Base-by-base conservation (phyloP, 2,888 invertebrate species). In the Ligdia adustata region DNA sequence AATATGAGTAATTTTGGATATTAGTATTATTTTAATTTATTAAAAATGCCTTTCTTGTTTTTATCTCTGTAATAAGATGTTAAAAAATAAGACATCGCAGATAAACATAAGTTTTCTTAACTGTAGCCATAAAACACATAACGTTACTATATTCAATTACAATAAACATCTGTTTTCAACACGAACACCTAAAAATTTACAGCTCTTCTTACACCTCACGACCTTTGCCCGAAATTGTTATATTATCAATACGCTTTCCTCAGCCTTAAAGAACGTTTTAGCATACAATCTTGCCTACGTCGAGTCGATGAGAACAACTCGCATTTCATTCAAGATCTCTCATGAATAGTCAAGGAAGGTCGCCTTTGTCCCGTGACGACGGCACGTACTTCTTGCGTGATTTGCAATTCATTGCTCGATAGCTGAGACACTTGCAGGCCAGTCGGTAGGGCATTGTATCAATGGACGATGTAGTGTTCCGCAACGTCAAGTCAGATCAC, bases 271-370 rank as follows among this genome's bases (percentile, higher is more conserved):
- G 50, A 50, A 33, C 42, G 40, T 40, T 55, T 57, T 46, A 55
- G 51, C 52, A 55, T 57, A 55, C 45, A 46, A 41, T 31, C 13
- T 27, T 34, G 32, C 15, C 49, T 26, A 37, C 26, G 35, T 52
- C 35, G 44, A 38, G 37, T 51, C 48, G 51, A 56, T 39, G 51
- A 46, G 45, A 54, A 34, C 43, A 35, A 55, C 43, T 27, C 38
- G 47, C 51, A 53, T 35, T 55, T 59, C 63, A 70, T 70, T 72
- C 63, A 69, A 55, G 57, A 44, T 44, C 42, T 42, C 62, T 68
- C 65, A 71, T 73, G 69, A 68, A 57, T 73, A 73, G 69, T 70
- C 66, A 73, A 60, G 49, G 39, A 54, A 57, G 56, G 48, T 50
- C 53, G 47, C 45, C 47, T 56, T 52, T 52, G 59, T 60, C 71